Evolutionary conservation across 1,140 invertebrate genomes (phyloP).

Genomic region (Zaprionus capensis): DNA sequence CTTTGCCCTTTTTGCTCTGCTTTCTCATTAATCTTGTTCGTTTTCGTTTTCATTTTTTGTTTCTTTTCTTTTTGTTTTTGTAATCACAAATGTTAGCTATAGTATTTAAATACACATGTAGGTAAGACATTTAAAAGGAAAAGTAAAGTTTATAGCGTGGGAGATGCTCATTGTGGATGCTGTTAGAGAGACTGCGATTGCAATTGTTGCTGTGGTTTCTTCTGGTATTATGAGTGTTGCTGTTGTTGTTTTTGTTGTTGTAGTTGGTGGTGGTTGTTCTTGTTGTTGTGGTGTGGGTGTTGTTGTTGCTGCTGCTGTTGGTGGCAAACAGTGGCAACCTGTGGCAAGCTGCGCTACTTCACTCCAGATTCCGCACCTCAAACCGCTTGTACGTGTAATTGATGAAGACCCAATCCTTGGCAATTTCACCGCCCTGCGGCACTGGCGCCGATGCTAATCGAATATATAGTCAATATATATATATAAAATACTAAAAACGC

Average conservation of each 20-base stretch:
- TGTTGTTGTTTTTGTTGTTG: slow-evolving; percentile 9
- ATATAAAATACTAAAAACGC: background rate
- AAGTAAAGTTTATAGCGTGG: slow-evolving; percentile 68
- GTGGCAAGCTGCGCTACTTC: slow-evolving; percentile 55
- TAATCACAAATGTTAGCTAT: slow-evolving; percentile 81
- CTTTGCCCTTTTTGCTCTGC: background rate
- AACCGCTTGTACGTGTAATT: slow-evolving; percentile 99
- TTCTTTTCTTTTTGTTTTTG: slow-evolving; percentile 57
- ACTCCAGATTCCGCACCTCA: slow-evolving; percentile 88
- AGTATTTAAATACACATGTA: slow-evolving; percentile 83
- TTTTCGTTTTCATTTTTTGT: slow-evolving; percentile 40
- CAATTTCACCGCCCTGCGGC: slow-evolving; percentile 92
- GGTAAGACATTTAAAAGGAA: slow-evolving; percentile 79
- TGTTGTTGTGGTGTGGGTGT: slow-evolving; percentile 22
- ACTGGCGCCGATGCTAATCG: slow-evolving; percentile 91
- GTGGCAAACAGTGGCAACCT: slow-evolving; percentile 76
- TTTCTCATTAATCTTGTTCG: slow-evolving; percentile 53
- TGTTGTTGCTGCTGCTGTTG: background rate
- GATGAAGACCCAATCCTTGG: slow-evolving; percentile 99
- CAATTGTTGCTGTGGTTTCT: slow-evolving; percentile 38
- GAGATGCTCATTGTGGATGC: slow-evolving; percentile 60
- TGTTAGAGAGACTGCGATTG: slow-evolving; percentile 71
- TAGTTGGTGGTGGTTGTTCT: slow-evolving; percentile 14
- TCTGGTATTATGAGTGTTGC: slow-evolving; percentile 18
- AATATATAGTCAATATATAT: background rate